These are phyloP conservation scores for Chalcosyrphus nemorum DNA, from an alignment of 2,888 invertebrate species.

Conservation along the genomic window DNA sequence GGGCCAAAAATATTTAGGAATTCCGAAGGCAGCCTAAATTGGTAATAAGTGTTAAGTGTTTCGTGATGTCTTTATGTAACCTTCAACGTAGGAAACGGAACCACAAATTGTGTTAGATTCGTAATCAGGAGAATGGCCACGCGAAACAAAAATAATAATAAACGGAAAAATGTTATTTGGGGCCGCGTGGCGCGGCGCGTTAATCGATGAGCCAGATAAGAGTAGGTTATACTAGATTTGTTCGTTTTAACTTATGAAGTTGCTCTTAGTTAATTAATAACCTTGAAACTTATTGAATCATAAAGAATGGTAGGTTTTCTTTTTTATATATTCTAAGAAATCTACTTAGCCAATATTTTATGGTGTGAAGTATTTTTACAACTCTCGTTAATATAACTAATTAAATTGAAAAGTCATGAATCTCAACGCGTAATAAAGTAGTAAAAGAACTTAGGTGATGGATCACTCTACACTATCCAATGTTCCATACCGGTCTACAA, in stretches of 20 bases:
- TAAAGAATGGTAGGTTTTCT: not conserved
- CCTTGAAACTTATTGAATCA: not conserved
- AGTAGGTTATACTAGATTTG: conserved; percentile 4
- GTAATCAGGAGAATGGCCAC: conserved; percentile 47
- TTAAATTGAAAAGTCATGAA: no score
- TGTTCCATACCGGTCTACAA: no score
- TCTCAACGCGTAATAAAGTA: no score
- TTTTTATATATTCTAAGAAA: not conserved
- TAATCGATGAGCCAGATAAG: conserved; percentile 2
- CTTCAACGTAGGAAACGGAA: conserved; percentile 40
- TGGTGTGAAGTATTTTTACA: not conserved
- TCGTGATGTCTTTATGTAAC: conserved; percentile 32
- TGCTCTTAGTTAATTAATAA: conserved; percentile 11
- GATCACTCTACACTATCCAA: no score
- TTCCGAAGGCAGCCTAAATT: not conserved
- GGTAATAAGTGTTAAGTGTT: conserved; percentile 36
- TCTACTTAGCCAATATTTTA: not conserved
- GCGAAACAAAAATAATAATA: conserved; percentile 38
- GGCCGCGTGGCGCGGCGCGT: no score
- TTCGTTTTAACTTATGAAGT: not conserved
- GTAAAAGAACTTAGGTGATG: no score
- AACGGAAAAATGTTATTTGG: conserved; percentile 20
- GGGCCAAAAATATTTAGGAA: not conserved
- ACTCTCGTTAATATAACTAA: no score
- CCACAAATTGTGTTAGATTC: conserved; percentile 44